phyloP scores from a whole-genome alignment of 2,113 vertebrate species.

The Siniperca knerii region DNA sequence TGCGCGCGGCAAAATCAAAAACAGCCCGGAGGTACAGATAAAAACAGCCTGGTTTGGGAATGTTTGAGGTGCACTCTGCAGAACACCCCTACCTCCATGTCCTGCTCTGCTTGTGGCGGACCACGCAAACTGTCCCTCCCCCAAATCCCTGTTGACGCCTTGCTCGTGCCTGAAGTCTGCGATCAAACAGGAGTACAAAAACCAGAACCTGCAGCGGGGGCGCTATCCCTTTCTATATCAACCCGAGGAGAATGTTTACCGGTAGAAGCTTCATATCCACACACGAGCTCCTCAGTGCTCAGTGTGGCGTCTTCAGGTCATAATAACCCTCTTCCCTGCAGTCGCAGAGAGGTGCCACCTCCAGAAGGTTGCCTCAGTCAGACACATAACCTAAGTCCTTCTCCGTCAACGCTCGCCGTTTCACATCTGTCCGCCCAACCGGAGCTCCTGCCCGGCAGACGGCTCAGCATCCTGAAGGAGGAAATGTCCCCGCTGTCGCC shows the following conservation, averaged over 20 bases:
- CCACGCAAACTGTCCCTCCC: conserved; percentile 91
- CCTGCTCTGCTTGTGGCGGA: conserved; percentile 90
- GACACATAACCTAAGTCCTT: background rate
- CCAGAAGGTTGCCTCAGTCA: conserved; percentile 44
- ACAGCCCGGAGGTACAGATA: background rate
- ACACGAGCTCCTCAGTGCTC: background rate
- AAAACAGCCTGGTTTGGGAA: conserved; percentile 81
- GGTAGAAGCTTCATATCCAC: conserved; percentile 11
- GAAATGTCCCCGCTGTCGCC: conserved; percentile 68
- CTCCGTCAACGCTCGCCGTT: background rate
- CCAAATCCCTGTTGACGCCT: conserved; percentile 89
- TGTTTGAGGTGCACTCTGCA: conserved; percentile 90
- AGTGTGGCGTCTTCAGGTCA: conserved; percentile 51
- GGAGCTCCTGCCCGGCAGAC: conserved; percentile 67
- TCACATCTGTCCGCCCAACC: conserved; percentile 37
- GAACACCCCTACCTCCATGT: conserved; percentile 88
- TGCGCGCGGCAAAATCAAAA: background rate
- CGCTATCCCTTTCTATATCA: conserved; percentile 27
- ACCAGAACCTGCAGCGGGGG: conserved; percentile 1
- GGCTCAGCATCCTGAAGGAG: conserved; percentile 70
- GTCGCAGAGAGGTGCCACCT: conserved; percentile 89
- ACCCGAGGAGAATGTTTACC: conserved; percentile 46
- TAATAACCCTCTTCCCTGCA: conserved; percentile 88
- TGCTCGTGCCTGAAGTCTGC: conserved; percentile 78
- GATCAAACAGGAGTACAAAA: background rate